These are phyloP conservation scores for Pristionchus maxplancki DNA, from an alignment of 2,888 invertebrate species.

Conservation along the genomic window DNA sequence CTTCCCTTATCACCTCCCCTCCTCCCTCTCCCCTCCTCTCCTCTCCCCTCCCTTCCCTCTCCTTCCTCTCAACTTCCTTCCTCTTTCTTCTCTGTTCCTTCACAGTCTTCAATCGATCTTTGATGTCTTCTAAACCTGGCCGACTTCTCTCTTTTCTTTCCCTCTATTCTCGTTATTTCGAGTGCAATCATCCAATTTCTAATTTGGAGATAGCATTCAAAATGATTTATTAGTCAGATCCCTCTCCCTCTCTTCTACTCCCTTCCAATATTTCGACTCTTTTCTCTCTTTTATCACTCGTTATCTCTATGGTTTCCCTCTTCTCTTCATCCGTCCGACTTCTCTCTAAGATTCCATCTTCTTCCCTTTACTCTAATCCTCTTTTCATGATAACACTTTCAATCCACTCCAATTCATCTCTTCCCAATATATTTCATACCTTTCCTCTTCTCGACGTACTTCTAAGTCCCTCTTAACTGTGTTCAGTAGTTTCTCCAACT, in stretches of 20 bases:
- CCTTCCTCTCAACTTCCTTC: background rate
- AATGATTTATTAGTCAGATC: slow-evolving; percentile 13
- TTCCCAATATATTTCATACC: background rate
- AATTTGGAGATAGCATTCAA: background rate
- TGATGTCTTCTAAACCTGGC: background rate
- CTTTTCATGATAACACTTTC: slow-evolving; percentile 1
- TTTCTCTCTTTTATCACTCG: background rate
- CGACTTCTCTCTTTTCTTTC: background rate
- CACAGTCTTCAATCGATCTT: background rate
- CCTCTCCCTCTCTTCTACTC: slow-evolving; percentile 34
- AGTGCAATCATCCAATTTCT: background rate
- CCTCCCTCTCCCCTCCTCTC: background rate
- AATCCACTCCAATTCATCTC: background rate
- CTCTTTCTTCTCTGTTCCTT: background rate
- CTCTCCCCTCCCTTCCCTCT: background rate
- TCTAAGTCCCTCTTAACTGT: too few relatives aligned
- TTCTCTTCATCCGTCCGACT: background rate
- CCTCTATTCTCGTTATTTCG: slow-evolving; percentile 5
- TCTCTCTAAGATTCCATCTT: background rate
- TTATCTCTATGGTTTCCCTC: background rate
- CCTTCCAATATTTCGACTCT: slow-evolving; percentile 38
- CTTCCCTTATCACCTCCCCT: background rate
- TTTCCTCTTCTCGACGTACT: too few relatives aligned
- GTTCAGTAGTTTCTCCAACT: background rate
- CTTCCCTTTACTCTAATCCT: background rate